Conservation (phyloP, 2,888 invertebrate genomes). For the Thymelicus acteon region DNA sequence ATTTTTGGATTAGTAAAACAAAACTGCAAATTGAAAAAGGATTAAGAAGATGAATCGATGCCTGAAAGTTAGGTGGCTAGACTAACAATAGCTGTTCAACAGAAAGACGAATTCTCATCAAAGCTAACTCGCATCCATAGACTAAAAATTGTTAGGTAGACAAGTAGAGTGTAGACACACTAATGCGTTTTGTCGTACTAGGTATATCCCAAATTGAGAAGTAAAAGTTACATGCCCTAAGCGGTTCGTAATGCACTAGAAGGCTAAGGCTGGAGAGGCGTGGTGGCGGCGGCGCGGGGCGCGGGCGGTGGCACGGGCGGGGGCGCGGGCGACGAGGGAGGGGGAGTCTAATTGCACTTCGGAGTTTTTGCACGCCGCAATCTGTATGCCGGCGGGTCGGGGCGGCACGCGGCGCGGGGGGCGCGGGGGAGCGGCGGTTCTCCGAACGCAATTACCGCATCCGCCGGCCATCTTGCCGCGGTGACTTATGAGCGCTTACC, state of each 20-base stretch:
- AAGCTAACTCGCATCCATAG: too few relatives aligned
- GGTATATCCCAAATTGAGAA: background rate
- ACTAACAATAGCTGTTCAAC: too few relatives aligned
- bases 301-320: slow-evolving; percentile 14
- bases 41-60: too few relatives aligned
- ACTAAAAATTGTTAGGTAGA: too few relatives aligned
- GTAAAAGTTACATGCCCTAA: background rate
- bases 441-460: slow-evolving; percentile 80
- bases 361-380: slow-evolving; percentile 51
- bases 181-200: background rate
- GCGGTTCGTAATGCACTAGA: slow-evolving; percentile 17
- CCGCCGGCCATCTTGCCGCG: slow-evolving; percentile 75
- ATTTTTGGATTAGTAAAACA: too few relatives aligned
- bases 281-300: slow-evolving; percentile 13
- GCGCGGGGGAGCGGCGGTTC: slow-evolving; percentile 58
- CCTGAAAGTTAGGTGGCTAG: too few relatives aligned
- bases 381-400: slow-evolving; percentile 59
- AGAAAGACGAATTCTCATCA: too few relatives aligned
- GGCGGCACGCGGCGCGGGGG: slow-evolving; percentile 45
- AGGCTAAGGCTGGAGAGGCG: slow-evolving; percentile 22
- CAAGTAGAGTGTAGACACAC: too few relatives aligned
- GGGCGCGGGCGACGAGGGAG: slow-evolving; percentile 32
- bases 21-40: too few relatives aligned
- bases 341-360: slow-evolving; percentile 42
- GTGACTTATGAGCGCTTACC: slow-evolving; percentile 56